Evolutionary conservation across 2,113 vertebrate genomes (phyloP), one percentile per base, ranked within the genome.

Genomic region (Rousettus leschenaultii): DNA sequence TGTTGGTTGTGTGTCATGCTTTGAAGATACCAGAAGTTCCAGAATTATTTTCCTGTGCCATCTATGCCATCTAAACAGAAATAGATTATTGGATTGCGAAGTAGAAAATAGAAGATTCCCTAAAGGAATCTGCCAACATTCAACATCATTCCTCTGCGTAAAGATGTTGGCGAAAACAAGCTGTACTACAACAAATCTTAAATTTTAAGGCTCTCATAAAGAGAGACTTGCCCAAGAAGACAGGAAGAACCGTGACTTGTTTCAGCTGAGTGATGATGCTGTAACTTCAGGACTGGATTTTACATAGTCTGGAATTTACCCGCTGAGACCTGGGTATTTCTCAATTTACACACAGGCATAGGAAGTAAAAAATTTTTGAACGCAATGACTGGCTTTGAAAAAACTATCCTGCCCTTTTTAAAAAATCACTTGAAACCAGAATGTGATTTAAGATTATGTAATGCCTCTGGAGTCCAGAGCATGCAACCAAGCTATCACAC

Each of bases 381-480:
- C 73, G 35, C 68, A 90, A 74, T 82, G 22, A 86, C 18, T 85
- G 38, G 19, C 16, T 95, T 92, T 89, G 57, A 74, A 33, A 70
- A 80, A 95, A 89, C 21, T 28, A 43, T 33, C 45, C 68, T 45
- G 73, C 16, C 55, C 83, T 77, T 94, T 91, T 48, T 11, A 83
- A 96, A 93, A 79, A 19, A 57, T 80, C 82, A 73, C 53, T 93
- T 86, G 30, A 77, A 68, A 89, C 55, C 57, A 70, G 74, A 86
- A 83, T 53, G 53, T 63, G 94, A 96, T 8, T 59, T 65, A 88
- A 93, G 66, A 95, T 53, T 28, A 19, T 18, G 18, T 35, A 63
- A 77, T 28, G 55, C 24, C 78, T 83, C 28, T 18, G 86, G 68
- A 93, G 68, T 74, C 45, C 33, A 61, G 55, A 13, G 14, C 0